Conservation (phyloP, 2,888 invertebrate species). For the Platynereis dumerilii region DNA sequence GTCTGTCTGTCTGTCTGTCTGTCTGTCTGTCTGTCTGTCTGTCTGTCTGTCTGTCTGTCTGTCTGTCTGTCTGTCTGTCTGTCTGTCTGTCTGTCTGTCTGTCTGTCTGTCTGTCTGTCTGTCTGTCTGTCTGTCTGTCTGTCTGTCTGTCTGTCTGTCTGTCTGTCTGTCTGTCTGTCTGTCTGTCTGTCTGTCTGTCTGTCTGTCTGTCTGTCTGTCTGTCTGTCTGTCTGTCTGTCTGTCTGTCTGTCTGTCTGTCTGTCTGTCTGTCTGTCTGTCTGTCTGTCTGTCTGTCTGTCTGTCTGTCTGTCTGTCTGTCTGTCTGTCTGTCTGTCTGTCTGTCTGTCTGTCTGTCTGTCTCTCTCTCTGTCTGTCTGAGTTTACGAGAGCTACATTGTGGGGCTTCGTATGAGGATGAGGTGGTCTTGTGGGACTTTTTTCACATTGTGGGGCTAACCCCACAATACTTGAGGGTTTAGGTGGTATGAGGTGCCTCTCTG, state of each 20-base stretch:
- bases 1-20: conserved; percentile 34
- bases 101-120: conserved; percentile 33
- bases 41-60: conserved; percentile 32
- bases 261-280: conserved; percentile 32
- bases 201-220: conserved; percentile 27
- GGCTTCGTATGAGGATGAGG: too few species aligned
- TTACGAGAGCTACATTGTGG: too few species aligned
- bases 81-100: conserved; percentile 34
- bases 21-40: conserved; percentile 32
- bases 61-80: conserved; percentile 31
- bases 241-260: conserved; percentile 30
- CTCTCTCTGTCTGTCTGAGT: too few species aligned
- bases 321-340: conserved; percentile 34
- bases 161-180: conserved; percentile 27
- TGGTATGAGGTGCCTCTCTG: too few species aligned
- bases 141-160: conserved; percentile 35
- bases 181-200: conserved; percentile 35
- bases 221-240: conserved; percentile 34
- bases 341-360: conserved; percentile 21
- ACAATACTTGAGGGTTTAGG: too few species aligned
- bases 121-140: conserved; percentile 34
- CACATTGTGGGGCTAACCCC: too few species aligned
- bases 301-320: conserved; percentile 29
- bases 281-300: conserved; percentile 32
- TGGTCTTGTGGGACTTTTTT: too few species aligned